Evolutionary conservation across 2,797 vertebrate genomes (phyloP).

Genomic region (Arrhamphus sclerolepis): DNA sequence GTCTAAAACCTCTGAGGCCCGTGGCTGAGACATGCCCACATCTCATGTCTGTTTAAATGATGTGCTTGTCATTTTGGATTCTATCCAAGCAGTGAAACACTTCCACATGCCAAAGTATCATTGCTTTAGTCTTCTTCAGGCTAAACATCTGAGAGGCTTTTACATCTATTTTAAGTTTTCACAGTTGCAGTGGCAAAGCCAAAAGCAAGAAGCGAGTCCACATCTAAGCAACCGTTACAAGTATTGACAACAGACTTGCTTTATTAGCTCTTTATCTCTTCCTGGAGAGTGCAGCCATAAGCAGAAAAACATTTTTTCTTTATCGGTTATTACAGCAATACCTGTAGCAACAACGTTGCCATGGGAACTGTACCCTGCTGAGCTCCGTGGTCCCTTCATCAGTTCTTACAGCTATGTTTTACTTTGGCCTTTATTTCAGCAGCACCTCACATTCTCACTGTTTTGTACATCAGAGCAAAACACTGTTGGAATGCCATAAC

Average conservation of each 20-base stretch:
- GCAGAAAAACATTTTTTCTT: not conserved
- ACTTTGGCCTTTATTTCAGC: not conserved
- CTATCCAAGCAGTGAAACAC: no score
- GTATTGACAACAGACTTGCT: constrained; percentile 3
- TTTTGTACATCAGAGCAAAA: no score
- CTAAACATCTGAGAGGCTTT: no score
- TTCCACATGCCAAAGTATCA: no score
- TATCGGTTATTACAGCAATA: not conserved
- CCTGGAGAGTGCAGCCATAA: not conserved
- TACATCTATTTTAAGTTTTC: not conserved
- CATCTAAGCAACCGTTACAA: not conserved
- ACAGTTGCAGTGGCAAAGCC: no score
- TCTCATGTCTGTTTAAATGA: no score
- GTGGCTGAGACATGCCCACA: no score
- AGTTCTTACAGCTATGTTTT: not conserved
- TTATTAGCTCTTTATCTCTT: not conserved
- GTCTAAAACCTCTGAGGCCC: no score
- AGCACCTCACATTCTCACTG: not conserved
- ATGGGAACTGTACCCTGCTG: not conserved
- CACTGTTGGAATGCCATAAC: not conserved
- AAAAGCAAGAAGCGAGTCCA: not conserved
- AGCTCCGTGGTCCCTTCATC: not conserved
- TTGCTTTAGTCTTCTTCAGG: no score
- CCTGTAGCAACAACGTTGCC: not conserved
- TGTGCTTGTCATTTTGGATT: no score